phyloP scores from a whole-genome alignment of 2,113 vertebrate genomes.

The Rhinopomastus cyanomelas region DNA sequence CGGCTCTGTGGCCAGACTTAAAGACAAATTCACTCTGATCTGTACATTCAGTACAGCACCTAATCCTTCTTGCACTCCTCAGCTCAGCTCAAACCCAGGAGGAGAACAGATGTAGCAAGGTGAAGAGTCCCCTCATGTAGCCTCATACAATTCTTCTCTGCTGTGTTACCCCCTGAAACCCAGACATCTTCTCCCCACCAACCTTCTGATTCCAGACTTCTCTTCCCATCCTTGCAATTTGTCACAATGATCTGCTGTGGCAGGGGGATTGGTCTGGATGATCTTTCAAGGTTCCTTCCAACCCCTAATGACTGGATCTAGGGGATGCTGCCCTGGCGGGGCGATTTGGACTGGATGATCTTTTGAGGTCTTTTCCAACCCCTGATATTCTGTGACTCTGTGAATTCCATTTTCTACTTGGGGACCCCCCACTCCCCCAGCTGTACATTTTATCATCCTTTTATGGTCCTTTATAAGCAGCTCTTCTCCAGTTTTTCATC shows the following conservation, averaged over 20 bases:
- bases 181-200: not conserved
- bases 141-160: not conserved
- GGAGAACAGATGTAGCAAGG: not conserved
- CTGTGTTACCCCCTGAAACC: not conserved
- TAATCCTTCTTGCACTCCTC: slow-evolving; percentile 15
- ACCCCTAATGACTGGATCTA: too few relatives aligned
- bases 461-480: not conserved
- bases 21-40: not conserved
- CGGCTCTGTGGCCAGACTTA: not conserved
- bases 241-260: not conserved
- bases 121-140: not conserved
- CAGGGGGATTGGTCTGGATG: too few relatives aligned
- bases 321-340: too few relatives aligned
- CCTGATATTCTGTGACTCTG: too few relatives aligned
- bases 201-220: not conserved
- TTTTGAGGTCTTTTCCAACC: too few relatives aligned
- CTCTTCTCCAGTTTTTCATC: not conserved
- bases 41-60: slow-evolving; percentile 5
- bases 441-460: not conserved
- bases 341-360: too few relatives aligned
- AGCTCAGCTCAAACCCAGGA: not conserved
- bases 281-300: too few relatives aligned
- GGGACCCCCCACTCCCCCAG: not conserved
- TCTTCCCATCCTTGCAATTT: not conserved
- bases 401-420: not conserved